A percentile compares a stretch with the other conserved stretches of the same genome.
Conservation (phyloP, 2,888 invertebrate species). For the Leucoptera coffeella region DNA sequence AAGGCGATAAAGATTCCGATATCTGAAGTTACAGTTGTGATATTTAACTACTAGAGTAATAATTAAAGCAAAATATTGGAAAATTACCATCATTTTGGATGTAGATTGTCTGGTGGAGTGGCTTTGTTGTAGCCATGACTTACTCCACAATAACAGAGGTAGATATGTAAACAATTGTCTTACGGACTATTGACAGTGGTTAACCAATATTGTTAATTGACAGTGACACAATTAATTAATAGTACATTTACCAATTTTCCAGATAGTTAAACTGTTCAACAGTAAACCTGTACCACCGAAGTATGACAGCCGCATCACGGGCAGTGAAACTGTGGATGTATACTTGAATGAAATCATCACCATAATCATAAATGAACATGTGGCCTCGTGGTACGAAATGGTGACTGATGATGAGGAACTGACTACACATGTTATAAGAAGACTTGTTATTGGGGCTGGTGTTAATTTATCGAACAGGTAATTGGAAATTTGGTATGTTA, state of each 20-base stretch:
- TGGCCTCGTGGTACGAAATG: conserved; percentile 66
- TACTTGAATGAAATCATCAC: conserved; percentile 79
- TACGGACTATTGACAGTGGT: no score
- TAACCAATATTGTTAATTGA: no score
- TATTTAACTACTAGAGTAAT: no score
- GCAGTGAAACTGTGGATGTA: conserved; percentile 79
- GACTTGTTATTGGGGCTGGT: conserved; percentile 59
- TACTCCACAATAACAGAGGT: no score
- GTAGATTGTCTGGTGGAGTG: no score
- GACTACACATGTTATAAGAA: conserved; percentile 57
- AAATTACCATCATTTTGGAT: not conserved
- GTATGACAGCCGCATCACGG: conserved; percentile 63
- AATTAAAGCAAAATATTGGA: not conserved
- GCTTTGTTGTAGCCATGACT: no score
- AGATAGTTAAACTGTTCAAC: conserved; percentile 33
- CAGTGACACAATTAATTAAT: no score
- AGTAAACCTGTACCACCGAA: conserved; percentile 17
- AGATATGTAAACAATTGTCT: no score
- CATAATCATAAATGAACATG: conserved; percentile 76
- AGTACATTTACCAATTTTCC: conserved; percentile 9
- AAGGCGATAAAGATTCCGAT: no score
- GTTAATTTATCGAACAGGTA: conserved; percentile 65
- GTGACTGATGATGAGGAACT: conserved; percentile 70
- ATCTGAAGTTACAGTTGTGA: no score
- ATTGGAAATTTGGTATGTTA: conserved; percentile 9